Percentiles rank a stretch among this genome's conserved stretches.
phyloP scores from a whole-genome alignment of 2,888 invertebrate species.

The Tipula vernalis region DNA sequence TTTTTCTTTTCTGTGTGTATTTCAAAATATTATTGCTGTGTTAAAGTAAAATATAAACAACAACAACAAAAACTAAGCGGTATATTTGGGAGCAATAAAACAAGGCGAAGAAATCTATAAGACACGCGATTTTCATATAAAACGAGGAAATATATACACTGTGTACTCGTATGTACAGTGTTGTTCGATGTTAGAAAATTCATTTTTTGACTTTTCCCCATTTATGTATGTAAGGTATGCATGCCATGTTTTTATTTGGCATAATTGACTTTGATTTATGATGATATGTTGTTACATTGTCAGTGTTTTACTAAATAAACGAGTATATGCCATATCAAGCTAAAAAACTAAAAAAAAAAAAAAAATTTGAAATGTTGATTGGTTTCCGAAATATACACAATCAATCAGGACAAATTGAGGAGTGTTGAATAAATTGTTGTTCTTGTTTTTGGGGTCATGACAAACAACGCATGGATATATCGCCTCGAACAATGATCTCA shows the following conservation, averaged over 20 bases:
- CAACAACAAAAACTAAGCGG: not conserved
- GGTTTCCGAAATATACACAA: not conserved
- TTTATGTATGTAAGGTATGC: not conserved
- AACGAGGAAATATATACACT: not conserved
- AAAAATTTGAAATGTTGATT: not conserved
- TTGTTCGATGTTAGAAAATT: not conserved
- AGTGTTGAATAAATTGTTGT: not conserved
- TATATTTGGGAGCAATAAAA: not conserved
- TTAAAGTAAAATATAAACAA: not conserved
- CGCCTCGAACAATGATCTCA: not conserved
- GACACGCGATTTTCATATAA: slow-evolving; percentile 4
- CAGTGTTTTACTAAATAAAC: not conserved
- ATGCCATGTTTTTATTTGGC: slow-evolving; percentile 4
- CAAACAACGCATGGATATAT: not conserved
- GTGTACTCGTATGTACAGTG: not conserved
- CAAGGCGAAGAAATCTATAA: not conserved
- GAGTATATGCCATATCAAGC: not conserved
- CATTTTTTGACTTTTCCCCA: not conserved
- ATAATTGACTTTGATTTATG: slow-evolving; percentile 4
- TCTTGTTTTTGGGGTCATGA: not conserved
- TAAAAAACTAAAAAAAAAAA: not conserved
- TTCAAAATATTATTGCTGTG: not conserved
- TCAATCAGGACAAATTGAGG: not conserved
- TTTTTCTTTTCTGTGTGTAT: not conserved
- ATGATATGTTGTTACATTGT: not conserved